These are phyloP conservation scores for Drosophila trapezifrons DNA, from an alignment of 1,140 invertebrate species.

Conservation along the genomic window DNA sequence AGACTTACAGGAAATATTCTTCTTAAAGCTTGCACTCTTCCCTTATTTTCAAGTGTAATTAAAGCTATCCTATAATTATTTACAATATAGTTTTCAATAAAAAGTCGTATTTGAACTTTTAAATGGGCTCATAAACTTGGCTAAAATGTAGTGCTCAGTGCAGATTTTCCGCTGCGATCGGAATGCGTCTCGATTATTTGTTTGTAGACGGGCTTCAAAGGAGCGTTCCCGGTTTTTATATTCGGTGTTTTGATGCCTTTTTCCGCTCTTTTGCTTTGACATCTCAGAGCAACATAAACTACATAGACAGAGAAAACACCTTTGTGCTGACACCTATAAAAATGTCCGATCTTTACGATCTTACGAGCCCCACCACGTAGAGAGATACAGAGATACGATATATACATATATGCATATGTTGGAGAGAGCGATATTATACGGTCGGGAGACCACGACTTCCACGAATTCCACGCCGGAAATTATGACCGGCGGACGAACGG, in stretches of 20 bases:
- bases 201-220: conserved; percentile 70
- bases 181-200: conserved; percentile 33
- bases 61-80: background rate
- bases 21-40: too few relatives aligned
- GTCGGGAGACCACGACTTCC: conserved; percentile 60
- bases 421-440: conserved; percentile 50
- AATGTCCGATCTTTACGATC: conserved; percentile 64
- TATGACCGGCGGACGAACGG: conserved; percentile 68
- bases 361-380: conserved; percentile 23
- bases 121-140: conserved; percentile 1
- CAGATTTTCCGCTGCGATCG: conserved; percentile 13
- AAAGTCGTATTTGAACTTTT: background rate
- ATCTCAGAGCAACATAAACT: conserved; percentile 54
- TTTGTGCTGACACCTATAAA: conserved; percentile 74
- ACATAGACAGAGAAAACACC: conserved; percentile 60
- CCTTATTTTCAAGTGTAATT: background rate
- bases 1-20: background rate
- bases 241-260: conserved; percentile 42
- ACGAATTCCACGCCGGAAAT: conserved; percentile 81
- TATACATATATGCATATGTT: background rate
- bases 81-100: background rate
- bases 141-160: conserved; percentile 12
- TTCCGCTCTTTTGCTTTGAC: conserved; percentile 65
- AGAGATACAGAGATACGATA: conserved; percentile 1
- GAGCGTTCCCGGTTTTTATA: conserved; percentile 44